Evolutionary conservation across 2,113 vertebrate genomes (phyloP), one percentile per base, ranked within the genome.

Genomic region (Cyanoramphus novaezelandiae): DNA sequence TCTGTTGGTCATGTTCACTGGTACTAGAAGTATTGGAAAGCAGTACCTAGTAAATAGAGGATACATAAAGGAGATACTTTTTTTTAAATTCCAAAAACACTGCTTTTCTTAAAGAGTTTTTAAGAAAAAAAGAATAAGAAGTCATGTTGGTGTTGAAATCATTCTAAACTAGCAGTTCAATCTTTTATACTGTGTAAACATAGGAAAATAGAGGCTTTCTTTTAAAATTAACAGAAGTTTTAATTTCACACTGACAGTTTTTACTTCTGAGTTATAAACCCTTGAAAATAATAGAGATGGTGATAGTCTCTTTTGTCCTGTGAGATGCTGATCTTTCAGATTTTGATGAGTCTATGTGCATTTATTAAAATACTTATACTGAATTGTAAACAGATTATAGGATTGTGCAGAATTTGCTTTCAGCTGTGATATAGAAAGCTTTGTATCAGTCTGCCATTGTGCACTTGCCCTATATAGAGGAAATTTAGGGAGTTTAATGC

Each of bases 371-470:
- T 74, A 63, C 5, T 4, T 69, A 27, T 76, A 72, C 46, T 67
- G 76, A 96, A 93, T 92, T 93, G 91, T 87, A 85, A 97, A 47
- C 50, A 95, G 77, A 86, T 92, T 94, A 92, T 82, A 86, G 77
- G 81, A 88, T 86, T 94, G 57, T 77, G 41, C 28, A 94, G 83
- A 64, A 23, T 90, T 86, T 64, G 39, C 80, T 80, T 93, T 94
- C 90, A 88, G 15, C 28, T 88, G 64, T 72, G 78, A 31, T 93
- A 33, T 3, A 74, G 87, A 91, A 94, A 62, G 81, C 52, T 90
- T 86, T 89, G 17, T 90, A 62, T 94, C 68, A 77, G 29, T 82
- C 67, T 70, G 39, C 64, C 39, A 60, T 86, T 92, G 72, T 95
- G 88, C 67, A 44, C 27, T 84, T 90, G 53, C 37, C 87, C 65